phyloP scores from a whole-genome alignment of 2,113 vertebrate species.

The Chiloscyllium plagiosum region DNA sequence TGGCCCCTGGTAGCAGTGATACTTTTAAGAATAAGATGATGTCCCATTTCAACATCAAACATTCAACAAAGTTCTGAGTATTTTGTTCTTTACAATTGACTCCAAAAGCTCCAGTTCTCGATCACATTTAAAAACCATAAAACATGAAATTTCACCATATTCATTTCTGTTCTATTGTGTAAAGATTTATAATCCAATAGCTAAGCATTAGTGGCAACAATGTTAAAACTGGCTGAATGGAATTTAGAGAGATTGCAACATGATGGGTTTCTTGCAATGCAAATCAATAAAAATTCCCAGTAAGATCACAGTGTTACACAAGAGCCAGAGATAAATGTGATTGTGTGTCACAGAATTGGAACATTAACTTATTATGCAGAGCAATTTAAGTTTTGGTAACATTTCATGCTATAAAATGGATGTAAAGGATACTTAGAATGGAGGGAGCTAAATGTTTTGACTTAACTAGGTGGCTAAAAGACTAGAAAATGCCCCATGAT shows the following conservation, averaged over 20 bases:
- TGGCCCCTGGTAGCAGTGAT: background rate
- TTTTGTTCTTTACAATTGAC: background rate
- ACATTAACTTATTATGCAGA: background rate
- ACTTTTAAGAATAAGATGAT: background rate
- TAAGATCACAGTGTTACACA: background rate
- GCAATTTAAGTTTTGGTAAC: background rate
- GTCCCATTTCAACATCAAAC: background rate
- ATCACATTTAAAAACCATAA: background rate
- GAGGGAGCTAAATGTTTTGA: background rate
- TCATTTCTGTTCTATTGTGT: background rate
- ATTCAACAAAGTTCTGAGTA: background rate
- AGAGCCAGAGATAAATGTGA: background rate
- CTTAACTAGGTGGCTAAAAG: background rate
- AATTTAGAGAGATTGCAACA: background rate
- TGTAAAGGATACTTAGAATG: background rate
- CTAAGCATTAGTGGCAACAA: background rate
- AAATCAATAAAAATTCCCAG: background rate
- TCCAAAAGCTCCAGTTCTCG: background rate
- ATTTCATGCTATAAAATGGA: background rate
- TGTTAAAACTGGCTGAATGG: background rate
- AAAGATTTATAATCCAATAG: background rate
- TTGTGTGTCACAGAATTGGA: background rate
- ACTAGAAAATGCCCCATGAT: background rate
- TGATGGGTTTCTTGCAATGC: background rate
- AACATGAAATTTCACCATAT: background rate